Conservation (phyloP, 2,888 invertebrate genomes). For the Cantharis nigra region DNA sequence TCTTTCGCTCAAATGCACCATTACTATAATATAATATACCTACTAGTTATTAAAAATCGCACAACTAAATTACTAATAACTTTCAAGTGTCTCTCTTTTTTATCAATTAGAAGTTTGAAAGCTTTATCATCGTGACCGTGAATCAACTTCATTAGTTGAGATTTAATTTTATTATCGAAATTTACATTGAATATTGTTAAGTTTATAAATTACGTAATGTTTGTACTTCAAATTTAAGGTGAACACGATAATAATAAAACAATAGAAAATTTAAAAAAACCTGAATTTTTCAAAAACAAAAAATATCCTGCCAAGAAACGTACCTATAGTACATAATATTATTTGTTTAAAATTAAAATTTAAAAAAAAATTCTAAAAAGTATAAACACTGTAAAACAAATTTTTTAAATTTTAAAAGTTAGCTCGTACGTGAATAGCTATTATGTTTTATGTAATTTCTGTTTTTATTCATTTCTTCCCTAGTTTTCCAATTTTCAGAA, state of each 20-base stretch:
- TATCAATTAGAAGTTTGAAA: constrained; percentile 20
- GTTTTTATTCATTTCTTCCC: no score
- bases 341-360: no score
- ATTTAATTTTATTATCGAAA: neutral
- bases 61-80: constrained; percentile 6
- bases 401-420: no score
- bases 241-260: neutral
- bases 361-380: no score
- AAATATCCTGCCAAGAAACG: no score
- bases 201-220: neutral
- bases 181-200: neutral
- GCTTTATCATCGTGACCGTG: constrained; percentile 7
- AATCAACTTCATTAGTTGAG: constrained; percentile 3
- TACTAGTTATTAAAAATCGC: neutral
- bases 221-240: neutral
- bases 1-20: neutral
- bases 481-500: no score
- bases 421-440: no score
- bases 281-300: no score
- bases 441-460: no score
- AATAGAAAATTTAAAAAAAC: neutral
- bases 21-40: neutral
- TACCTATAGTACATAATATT: no score
- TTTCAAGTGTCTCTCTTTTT: constrained; percentile 2
- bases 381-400: no score